Conservation (phyloP, 2,797 vertebrate genomes). For the Pseudochromis fuscus region DNA sequence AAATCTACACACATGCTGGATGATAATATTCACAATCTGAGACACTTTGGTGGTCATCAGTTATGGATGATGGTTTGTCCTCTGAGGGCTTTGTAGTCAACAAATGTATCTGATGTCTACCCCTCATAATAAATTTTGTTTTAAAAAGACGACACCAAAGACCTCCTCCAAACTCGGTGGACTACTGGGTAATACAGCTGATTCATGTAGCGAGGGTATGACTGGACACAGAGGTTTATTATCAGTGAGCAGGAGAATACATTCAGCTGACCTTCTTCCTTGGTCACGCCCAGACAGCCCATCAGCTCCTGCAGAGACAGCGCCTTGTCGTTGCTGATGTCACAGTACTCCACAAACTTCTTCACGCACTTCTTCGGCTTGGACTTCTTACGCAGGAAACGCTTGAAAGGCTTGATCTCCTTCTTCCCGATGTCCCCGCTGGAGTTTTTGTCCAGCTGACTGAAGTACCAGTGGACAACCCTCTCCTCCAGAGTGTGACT, state of each 20-base stretch:
- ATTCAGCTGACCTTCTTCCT: constrained; percentile 88
- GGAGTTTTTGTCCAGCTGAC: constrained; percentile 93
- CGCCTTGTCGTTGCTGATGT: constrained; percentile 93
- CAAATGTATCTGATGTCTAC: too few species aligned
- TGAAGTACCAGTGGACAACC: constrained; percentile 98
- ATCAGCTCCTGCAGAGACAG: constrained; percentile 94
- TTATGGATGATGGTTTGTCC: too few species aligned
- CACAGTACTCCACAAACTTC: constrained; percentile 97
- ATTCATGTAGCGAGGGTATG: too few species aligned
- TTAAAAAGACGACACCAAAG: too few species aligned
- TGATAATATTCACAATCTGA: too few species aligned
- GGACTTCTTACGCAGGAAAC: constrained; percentile 95
- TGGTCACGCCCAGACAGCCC: constrained; percentile 94
- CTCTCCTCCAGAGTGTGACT: constrained; percentile 96
- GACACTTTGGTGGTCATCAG: too few species aligned
- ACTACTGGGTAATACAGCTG: too few species aligned
- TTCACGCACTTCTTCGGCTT: constrained; percentile 98
- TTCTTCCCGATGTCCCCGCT: constrained; percentile 97
- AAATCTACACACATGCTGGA: too few species aligned
- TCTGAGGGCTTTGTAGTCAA: too few species aligned
- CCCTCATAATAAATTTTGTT: too few species aligned
- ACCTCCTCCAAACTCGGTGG: too few species aligned
- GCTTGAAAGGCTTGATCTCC: constrained; percentile 97
- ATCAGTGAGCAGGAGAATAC: neutral
- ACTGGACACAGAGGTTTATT: too few species aligned